These are phyloP conservation scores for Bombyx huttoni DNA, from an alignment of 2,888 invertebrate genomes.

Conservation along the genomic window DNA sequence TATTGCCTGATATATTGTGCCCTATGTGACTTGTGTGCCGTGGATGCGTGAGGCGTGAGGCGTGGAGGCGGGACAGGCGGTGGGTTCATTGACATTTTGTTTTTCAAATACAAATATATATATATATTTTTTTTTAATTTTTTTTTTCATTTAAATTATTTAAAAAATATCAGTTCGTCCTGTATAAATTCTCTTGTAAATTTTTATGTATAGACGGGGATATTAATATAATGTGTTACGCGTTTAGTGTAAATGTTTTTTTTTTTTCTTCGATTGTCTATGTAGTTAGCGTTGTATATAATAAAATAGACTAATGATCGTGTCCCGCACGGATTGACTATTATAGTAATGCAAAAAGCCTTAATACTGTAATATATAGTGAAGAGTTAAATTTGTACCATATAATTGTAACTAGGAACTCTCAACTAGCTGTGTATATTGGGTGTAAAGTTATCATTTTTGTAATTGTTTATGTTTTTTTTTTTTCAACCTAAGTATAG, in stretches of 20 bases:
- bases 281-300: constrained; percentile 17
- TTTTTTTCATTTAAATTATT: constrained; percentile 44
- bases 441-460: constrained; percentile 67
- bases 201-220: constrained; percentile 67
- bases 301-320: constrained; percentile 23
- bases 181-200: constrained; percentile 67
- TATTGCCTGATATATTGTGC: constrained; percentile 57
- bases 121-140: constrained; percentile 17
- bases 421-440: constrained; percentile 64
- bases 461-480: constrained; percentile 43
- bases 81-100: constrained; percentile 5
- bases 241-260: constrained; percentile 25
- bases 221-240: constrained; percentile 62
- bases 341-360: constrained; percentile 52
- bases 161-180: constrained; percentile 28
- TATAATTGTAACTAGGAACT: constrained; percentile 53
- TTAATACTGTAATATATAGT: constrained; percentile 50
- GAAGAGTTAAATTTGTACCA: constrained; percentile 53
- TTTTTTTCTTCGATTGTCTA: constrained; percentile 36
- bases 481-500: constrained; percentile 62
- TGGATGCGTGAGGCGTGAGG: constrained; percentile 27
- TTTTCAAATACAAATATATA: constrained; percentile 5
- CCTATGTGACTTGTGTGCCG: constrained; percentile 51
- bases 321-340: constrained; percentile 26
- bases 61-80: constrained; percentile 14